A percentile compares a stretch with the other conserved stretches of the same genome.
Conservation (phyloP, 2,888 invertebrate genomes). For the Celastrina argiolus region DNA sequence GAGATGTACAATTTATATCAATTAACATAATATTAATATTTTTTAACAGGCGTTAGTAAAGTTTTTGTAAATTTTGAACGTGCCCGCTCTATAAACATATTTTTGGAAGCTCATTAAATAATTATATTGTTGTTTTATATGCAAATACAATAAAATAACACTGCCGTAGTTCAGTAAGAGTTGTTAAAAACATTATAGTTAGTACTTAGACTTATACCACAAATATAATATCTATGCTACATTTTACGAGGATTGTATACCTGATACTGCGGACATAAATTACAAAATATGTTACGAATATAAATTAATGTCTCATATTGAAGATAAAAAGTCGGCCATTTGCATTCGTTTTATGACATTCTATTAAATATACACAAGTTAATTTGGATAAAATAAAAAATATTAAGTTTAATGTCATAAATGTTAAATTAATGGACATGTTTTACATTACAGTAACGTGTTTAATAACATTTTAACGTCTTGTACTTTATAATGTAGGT, state of each 20-base stretch:
- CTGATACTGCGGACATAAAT: not conserved
- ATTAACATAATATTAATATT: too few species aligned
- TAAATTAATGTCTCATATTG: slow-evolving; percentile 11
- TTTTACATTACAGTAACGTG: slow-evolving; percentile 3
- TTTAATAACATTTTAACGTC: slow-evolving; percentile 6
- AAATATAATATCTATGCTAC: not conserved
- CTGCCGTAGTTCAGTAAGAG: not conserved
- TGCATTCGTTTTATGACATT: slow-evolving; percentile 10
- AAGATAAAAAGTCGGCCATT: not conserved
- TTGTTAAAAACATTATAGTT: not conserved
- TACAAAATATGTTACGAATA: slow-evolving; percentile 1
- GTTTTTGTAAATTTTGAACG: too few species aligned
- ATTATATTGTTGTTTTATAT: not conserved
- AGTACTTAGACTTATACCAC: not conserved
- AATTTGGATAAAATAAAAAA: slow-evolving; percentile 4
- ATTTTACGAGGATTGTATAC: slow-evolving; percentile 1
- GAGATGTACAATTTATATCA: too few species aligned
- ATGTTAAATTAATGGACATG: slow-evolving; percentile 9
- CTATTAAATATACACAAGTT: slow-evolving; percentile 11
- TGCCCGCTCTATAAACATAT: not conserved
- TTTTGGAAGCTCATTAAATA: not conserved
- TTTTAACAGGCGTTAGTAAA: too few species aligned
- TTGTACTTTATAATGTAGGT: not conserved
- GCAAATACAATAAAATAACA: not conserved
- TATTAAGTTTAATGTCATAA: slow-evolving; percentile 9